A percentile compares a stretch with the other conserved stretches of the same genome.
These are phyloP conservation scores for Latrodectus geometricus DNA, from an alignment of 1,140 invertebrate genomes.

Conservation along the genomic window DNA sequence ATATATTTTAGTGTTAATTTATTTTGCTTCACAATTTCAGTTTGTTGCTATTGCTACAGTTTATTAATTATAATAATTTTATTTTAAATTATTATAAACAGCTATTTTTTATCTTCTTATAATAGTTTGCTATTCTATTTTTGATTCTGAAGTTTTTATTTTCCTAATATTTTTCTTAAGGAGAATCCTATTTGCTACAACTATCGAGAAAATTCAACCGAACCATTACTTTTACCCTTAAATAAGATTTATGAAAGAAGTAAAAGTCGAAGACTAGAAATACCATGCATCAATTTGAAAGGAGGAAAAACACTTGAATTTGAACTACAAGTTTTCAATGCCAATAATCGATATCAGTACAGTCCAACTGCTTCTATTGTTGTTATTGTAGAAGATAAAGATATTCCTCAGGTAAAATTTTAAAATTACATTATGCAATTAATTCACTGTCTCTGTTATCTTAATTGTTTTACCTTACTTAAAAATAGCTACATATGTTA, in stretches of 20 bases:
- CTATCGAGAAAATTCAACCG: constrained; percentile 47
- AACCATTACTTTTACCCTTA: constrained; percentile 57
- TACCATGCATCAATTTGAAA: constrained; percentile 56
- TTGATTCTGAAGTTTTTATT: background rate
- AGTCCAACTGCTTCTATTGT: constrained; percentile 58
- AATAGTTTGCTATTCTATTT: background rate
- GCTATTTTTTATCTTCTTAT: background rate
- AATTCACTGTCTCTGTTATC: background rate
- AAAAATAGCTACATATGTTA: background rate
- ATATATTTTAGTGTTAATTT: too few relatives aligned
- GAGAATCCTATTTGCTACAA: constrained; percentile 47
- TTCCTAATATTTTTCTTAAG: constrained; percentile 1
- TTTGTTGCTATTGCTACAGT: too few relatives aligned
- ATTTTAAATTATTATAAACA: background rate
- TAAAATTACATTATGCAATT: background rate
- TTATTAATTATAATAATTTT: too few relatives aligned
- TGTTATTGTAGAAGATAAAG: constrained; percentile 56
- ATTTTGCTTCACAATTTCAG: too few relatives aligned
- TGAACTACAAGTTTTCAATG: constrained; percentile 63
- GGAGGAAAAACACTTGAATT: constrained; percentile 59
- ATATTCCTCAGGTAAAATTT: constrained; percentile 61
- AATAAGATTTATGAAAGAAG: constrained; percentile 3
- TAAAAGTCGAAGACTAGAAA: constrained; percentile 9
- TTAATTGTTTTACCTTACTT: background rate
- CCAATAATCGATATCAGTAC: constrained; percentile 49